Evolutionary conservation across 2,797 vertebrate genomes (phyloP).

Genomic region (Moxostoma hubbsi): DNA sequence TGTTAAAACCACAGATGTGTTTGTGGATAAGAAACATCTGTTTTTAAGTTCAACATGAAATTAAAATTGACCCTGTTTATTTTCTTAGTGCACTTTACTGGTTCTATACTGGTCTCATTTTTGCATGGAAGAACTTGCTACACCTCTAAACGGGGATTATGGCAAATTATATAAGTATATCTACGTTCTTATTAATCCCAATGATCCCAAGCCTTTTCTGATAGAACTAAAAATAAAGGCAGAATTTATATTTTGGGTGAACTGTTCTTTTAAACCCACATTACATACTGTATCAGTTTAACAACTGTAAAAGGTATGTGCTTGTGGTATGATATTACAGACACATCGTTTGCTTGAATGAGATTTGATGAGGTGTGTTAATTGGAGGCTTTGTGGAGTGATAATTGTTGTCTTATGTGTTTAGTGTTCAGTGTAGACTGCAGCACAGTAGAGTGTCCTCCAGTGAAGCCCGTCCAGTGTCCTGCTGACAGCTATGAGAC

Average conservation of each 20-base stretch:
- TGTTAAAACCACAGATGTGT: slow-evolving; percentile 13
- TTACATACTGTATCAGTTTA: neutral
- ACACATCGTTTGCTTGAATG: slow-evolving; percentile 32
- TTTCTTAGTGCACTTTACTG: no score
- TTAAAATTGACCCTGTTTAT: no score
- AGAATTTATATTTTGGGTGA: no score
- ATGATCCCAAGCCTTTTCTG: no score
- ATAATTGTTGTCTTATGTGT: slow-evolving; percentile 35
- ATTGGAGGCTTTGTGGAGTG: slow-evolving; percentile 18
- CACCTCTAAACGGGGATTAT: no score
- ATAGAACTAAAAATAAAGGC: no score
- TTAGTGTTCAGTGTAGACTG: slow-evolving; percentile 90
- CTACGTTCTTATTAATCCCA: no score
- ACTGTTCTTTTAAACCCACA: neutral
- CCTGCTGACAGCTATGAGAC: slow-evolving; percentile 89
- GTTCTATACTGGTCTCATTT: no score
- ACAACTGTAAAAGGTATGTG: slow-evolving; percentile 15
- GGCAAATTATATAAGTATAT: no score
- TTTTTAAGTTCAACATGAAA: neutral
- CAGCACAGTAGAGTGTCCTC: slow-evolving; percentile 88
- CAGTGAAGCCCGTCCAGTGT: slow-evolving; percentile 85
- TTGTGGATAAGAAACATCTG: neutral
- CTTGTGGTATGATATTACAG: slow-evolving; percentile 22
- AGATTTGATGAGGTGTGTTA: slow-evolving; percentile 34
- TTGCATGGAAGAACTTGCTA: no score